These are phyloP conservation scores for Saccopteryx bilineata DNA, from an alignment of 2,113 vertebrate species.

Conservation along the genomic window DNA sequence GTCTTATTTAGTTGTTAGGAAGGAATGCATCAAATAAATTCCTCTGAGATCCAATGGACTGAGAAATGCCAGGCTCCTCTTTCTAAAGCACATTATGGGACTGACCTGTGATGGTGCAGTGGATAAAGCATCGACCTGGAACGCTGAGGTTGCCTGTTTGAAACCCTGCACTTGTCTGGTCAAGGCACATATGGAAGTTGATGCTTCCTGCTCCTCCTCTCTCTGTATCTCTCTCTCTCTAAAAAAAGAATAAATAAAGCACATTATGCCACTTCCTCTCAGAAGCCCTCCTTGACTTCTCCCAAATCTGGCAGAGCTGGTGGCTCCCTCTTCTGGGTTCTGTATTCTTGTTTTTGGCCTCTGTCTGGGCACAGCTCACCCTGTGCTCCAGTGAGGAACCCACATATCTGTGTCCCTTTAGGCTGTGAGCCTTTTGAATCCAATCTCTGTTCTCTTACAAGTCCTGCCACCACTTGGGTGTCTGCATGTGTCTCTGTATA, in stretches of 20 bases:
- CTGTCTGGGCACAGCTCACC: neutral
- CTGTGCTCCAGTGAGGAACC: neutral
- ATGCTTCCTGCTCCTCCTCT: no score
- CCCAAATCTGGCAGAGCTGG: neutral
- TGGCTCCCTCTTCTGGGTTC: neutral
- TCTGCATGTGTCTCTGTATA: neutral
- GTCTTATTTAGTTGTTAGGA: neutral
- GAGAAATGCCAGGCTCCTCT: neutral
- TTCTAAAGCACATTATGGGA: no score
- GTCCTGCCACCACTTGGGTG: no score
- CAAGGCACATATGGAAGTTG: no score
- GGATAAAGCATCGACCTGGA: no score
- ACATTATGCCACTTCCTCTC: neutral
- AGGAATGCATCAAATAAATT: neutral
- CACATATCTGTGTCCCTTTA: no score
- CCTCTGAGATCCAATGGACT: neutral
- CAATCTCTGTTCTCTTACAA: neutral
- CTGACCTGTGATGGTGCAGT: no score
- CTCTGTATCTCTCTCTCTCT: no score
- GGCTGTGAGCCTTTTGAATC: neutral
- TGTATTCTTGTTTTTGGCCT: accelerated
- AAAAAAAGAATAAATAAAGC: no score
- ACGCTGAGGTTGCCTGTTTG: no score
- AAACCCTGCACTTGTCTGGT: no score
- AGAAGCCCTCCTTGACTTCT: neutral